Base-by-base conservation (phyloP, 1,140 invertebrate species). In the Euschistus heros region DNA sequence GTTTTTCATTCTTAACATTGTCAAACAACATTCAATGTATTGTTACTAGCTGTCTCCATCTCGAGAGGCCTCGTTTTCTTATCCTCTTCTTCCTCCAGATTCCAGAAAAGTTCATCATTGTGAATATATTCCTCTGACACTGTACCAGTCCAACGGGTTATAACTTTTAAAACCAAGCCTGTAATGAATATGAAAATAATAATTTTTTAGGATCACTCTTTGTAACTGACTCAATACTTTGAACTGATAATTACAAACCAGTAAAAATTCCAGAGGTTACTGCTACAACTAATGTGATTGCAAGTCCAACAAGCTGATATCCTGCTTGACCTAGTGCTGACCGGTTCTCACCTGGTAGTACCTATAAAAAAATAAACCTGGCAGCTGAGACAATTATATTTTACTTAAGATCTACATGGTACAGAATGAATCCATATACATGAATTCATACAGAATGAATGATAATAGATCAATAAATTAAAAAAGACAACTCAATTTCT, bases 231-330 rank as follows among this genome's bases (percentile, higher is more conserved):
- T 7, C 27, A 30, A 30, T 30, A n/a, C n/a, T n/a, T n/a, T n/a
- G n/a, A n/a, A n/a, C n/a, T n/a, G n/a, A n/a, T n/a, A 1, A 7
- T 50, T 13, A 50, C 47, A 18, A 20, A 92, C 92, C 92, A 76
- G 91, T 90, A 63, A 92, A 67, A 67, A 85, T 72, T 55, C 92
- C 92, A n/a, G 86, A 84, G 62, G 84, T 78, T 37, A 91, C 77
- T 47, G 89, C 84, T 27, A 91, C 78, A 10, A 74, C 74, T 0
- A 94, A 59, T 0, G 91, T 93, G 6, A 88, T 73, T 4, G 75
- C 76, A 8, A 94, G 77, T 2, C 87, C 85, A 6, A 86, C 75
- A 52, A 92, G 75, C 79, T 95, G 92, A 77, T 84, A 90, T 8
- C 79, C 81, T 2, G 88, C 91, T 78, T 94, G 92, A n/a, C 78